Percentiles rank a stretch among this genome's conserved stretches.
These are phyloP conservation scores for Drosophila dives DNA, from an alignment of 2,888 invertebrate genomes.

Conservation along the genomic window DNA sequence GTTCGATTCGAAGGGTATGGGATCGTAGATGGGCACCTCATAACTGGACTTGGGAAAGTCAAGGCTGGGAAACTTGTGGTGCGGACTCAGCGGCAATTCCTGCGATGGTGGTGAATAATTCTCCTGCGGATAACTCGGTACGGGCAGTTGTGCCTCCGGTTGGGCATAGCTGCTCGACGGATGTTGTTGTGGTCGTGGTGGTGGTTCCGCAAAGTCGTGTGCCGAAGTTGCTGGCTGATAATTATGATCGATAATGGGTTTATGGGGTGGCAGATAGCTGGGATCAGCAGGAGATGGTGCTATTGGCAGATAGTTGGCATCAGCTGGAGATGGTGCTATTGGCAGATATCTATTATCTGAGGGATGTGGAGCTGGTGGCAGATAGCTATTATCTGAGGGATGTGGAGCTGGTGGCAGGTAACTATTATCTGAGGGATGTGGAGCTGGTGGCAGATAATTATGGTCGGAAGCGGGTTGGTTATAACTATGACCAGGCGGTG, in stretches of 20 bases:
- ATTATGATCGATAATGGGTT: not conserved
- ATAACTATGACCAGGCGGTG: not conserved
- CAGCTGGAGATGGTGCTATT: not conserved
- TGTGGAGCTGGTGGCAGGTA: not conserved
- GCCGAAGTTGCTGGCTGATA: conserved; percentile 1
- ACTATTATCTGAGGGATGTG: too few species aligned
- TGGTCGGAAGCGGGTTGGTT: not conserved
- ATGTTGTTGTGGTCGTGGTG: conserved; percentile 10
- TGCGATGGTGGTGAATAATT: conserved; percentile 75
- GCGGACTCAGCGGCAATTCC: conserved; percentile 81
- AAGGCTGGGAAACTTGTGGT: conserved; percentile 81
- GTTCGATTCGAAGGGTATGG: conserved; percentile 81
- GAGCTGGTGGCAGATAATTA: not conserved
- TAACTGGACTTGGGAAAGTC: conserved; percentile 84
- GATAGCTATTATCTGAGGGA: not conserved
- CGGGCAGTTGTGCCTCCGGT: conserved; percentile 45
- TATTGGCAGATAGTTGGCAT: not conserved
- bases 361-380: not conserved
- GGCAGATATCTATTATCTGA: conserved; percentile 1
- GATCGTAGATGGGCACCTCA: conserved; percentile 84
- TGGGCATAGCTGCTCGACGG: conserved; percentile 21
- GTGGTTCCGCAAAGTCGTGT: conserved; percentile 18
- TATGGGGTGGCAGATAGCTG: not conserved
- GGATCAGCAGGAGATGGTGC: not conserved
- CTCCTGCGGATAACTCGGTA: conserved; percentile 50